Base-by-base conservation (phyloP, 1,140 invertebrate genomes). In the Mamestra configurata region DNA sequence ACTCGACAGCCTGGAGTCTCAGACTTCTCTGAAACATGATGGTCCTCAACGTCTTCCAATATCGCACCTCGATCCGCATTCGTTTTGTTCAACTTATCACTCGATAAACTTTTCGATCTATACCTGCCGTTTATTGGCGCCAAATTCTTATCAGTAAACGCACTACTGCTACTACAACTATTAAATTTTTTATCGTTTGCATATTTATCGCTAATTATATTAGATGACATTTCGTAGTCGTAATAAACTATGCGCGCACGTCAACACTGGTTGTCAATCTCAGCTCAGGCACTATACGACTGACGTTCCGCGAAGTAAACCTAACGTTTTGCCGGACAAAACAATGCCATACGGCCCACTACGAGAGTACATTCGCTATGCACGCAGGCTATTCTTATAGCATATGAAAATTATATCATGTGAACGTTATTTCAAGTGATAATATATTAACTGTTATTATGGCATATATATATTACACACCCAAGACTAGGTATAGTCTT, bases 131-230 rank as follows among this genome's bases (percentile, higher is more conserved):
- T 94, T 61, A 93, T 77, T 31, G 92, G 89, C 46, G 88, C 84
- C 43, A 92, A 86, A 79, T 84, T 89, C 86, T 90, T 94, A 85
- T 94, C 93, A 76, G 83, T 78, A 78, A 92, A 87, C 61, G 87
- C 90, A 90, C 92, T 99, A 95, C 99, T n/a, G n/a, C n/a, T n/a
- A n/a, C n/a, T 93, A 53, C 93, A 87, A 92, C 90, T 89, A 78
- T 93, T 94, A 77, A 91, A 82, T 86, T 93, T 94, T n/a, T 81
- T 87, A 87, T 94, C 93, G 79, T 90, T 92, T 82, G 88, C 86
- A 87, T 87, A 89, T 88, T 91, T 92, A 82, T 92, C 91, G 83
- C 75, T 90, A 81, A 91, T 89, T 91, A 88, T 86, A 88, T 90
- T 92, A 80, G 91, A 91, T 91, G 93, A 91, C 92, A 93, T 93